Evolutionary conservation across 2,888 invertebrate species (phyloP), one percentile per base, ranked within the genome.

Genomic region (Synergus japonicus): DNA sequence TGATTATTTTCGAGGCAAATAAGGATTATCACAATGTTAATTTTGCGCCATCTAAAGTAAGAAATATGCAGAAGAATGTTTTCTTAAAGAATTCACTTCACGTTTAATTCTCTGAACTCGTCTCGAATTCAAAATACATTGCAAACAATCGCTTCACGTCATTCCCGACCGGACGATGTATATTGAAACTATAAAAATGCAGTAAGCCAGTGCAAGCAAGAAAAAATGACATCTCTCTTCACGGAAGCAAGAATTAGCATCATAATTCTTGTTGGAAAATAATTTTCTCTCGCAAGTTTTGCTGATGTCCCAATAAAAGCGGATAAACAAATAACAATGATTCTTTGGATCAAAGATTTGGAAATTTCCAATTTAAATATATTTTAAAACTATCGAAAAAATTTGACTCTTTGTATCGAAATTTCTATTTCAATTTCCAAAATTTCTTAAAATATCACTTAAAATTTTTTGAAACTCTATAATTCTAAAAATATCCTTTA

Each of bases 111-210:
- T 22, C 22, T 22, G 13, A 12, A 60, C 60, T 60, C 5, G 60
- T 29, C 60, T 60, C 13, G 22, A 60, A 60, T 60, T 22, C 22
- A 29, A 60, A 60, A 60, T 60, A 60, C 60, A 60, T 22, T 18
- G 60, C 12, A 60, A 60, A 60, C 60, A 60, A 60, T 60, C 60
- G 22, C 22, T 60, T 60, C 10, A 13, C 60, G 60, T 60, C 60
- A 22, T 60, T 60, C 60, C 12, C 4, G 60, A 10, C 60, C 22
- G n/a, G 60, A 60, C 60, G 22, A 13, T 22, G 60, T 60, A 60
- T 60, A 60, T 22, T 60, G 29, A 60, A 60, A 60, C 60, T 29
- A 60, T 60, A 60, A 60, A 60, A 60, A 60, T 60, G 60, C 60
- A 60, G 60, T 60, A 60, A 60, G 60, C 29, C 60, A 46, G 46